Percentiles rank a stretch among this genome's conserved stretches.
These are phyloP conservation scores for Thymelicus sylvestris DNA, from an alignment of 2,888 invertebrate species.

Conservation along the genomic window DNA sequence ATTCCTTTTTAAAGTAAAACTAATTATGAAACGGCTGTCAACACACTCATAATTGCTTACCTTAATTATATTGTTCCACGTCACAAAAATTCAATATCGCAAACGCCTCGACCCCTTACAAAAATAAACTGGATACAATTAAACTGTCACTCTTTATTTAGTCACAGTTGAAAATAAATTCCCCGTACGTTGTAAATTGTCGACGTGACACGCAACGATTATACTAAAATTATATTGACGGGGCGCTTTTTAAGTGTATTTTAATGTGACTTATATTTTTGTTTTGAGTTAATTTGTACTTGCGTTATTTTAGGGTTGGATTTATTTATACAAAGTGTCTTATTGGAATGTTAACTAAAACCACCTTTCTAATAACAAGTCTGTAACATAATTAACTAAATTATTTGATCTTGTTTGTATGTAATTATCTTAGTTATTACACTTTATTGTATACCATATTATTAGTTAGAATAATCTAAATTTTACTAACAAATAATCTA, in stretches of 20 bases:
- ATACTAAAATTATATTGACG: background rate
- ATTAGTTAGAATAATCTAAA: too few relatives aligned
- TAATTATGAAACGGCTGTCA: background rate
- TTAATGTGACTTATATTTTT: background rate
- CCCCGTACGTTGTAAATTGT: background rate
- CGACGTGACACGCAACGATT: background rate
- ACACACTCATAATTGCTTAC: background rate
- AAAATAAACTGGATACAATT: background rate
- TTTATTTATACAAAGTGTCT: too few relatives aligned
- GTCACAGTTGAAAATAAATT: conserved; percentile 10
- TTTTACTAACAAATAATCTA: too few relatives aligned
- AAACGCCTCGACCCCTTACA: background rate
- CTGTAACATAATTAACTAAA: too few relatives aligned
- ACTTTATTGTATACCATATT: too few relatives aligned
- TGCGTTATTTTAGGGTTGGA: too few relatives aligned
- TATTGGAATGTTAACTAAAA: too few relatives aligned
- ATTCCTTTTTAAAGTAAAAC: background rate
- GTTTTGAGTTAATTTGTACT: background rate
- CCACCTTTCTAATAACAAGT: too few relatives aligned
- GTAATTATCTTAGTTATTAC: too few relatives aligned
- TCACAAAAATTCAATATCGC: background rate
- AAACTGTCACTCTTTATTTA: conserved; percentile 1
- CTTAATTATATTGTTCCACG: background rate
- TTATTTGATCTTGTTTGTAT: too few relatives aligned
- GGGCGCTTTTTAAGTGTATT: background rate